Base-by-base conservation (phyloP, 2,888 invertebrate genomes). In the Pyrrhia umbra region DNA sequence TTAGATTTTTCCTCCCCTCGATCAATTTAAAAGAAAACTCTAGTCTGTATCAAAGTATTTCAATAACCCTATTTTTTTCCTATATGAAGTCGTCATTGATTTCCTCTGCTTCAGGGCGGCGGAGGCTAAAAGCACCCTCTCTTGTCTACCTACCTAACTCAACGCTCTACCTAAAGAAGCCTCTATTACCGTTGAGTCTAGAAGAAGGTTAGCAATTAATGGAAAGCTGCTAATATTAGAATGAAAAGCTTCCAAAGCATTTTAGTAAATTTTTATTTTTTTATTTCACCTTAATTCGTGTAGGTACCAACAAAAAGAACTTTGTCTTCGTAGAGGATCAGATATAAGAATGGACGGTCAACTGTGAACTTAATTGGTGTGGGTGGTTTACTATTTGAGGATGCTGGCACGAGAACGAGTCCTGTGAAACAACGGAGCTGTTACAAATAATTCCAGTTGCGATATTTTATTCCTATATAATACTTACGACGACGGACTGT, bases 241-340 rank as follows among this genome's bases (percentile, higher is more conserved):
- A 30, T 30, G 13, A 30, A 4, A 30, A 30, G 13, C 10, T 30
- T 30, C 8, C 30, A 2, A 10, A 30, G 30, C 30, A 30, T 27
- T 27, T 27, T 27, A 27, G 9, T 2, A 30, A 13, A 30, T 13
- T 13, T 30, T 13, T 4, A 30, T 13, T 9, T 50, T 21, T 50
- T 23, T 45, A 40, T 66, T 39, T 66, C 67, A 77, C 77, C 50
- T 80, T 71, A 80, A 43, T 76, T 70, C 2, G 80, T 66, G 72
- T 9, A n/a, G 21, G 62, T 85, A 82, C 89, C 89, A n/a, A 78
- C 73, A 51, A 87, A 88, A 2, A 88, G 62, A 2, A 82, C 30
- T 60, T 82, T 75, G 37, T 88, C 85, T 62, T 85, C 76, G 13
- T 80, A 70, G 9, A 88, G 42, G 27, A 88, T 85, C 6, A 69